Evolutionary conservation across 2,113 vertebrate species (phyloP), one percentile per base, ranked within the genome.

Genomic region (Tympanuchus pallidicinctus): DNA sequence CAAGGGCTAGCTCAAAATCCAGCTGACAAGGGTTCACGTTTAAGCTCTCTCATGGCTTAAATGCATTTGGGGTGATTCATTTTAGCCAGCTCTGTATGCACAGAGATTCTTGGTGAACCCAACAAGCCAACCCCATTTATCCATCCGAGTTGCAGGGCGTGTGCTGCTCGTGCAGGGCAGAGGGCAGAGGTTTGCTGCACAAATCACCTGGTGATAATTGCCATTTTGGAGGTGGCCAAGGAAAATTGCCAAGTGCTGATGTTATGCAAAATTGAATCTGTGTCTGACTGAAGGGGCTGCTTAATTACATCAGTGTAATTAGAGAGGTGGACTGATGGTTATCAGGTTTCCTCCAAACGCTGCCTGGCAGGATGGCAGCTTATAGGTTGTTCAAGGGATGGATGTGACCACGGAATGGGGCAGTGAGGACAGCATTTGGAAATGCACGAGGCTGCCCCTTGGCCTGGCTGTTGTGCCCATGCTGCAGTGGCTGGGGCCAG

Each of bases 291-390:
- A 73, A 63, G 89, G 86, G 82, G 63, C 76, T 50, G 86, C 95
- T 80, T 86, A 56, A 92, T 95, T 82, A 42, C 64, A 47, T 59
- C 76, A 24, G 7, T 22, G 5, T 82, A 82, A 92, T 94, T 75
- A 90, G 86, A 18, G 0, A 76, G 76, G 64, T 2, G 12, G 64
- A 16, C 1, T 12, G 64, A 19, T 22, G 20, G 72, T 43, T 83
- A 50, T 61, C 45, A 24, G 69, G 43, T 89, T 60, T 61, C 48
- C 73, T 90, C 50, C 32, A 69, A 64, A 48, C 14, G 1, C 52
- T 38, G 56, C 73, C 67, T 70, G 45, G 66, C 61, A 82, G 66
- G 66, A 25, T 56, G 65, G 82, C 56, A 47, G 69, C 30, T 69
- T 79, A 47, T 71, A 85, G 89, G n/a, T 20, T 32, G n/a, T 21